Conservation (phyloP, 1,140 invertebrate genomes). For the Trichoplusia ni region DNA sequence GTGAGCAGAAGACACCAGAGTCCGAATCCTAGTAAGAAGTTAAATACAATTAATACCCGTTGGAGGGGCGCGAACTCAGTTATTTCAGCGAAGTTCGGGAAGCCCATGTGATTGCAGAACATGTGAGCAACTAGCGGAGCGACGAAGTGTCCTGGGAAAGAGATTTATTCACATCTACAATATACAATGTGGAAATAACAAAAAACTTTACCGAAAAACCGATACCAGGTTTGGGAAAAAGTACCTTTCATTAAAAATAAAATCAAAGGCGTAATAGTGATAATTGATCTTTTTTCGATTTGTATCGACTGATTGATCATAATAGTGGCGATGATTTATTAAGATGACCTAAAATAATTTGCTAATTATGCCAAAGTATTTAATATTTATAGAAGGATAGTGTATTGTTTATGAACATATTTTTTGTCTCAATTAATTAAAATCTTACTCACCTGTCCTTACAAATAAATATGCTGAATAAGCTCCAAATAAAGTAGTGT, state of each 20-base stretch:
- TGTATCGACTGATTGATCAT: too few species aligned
- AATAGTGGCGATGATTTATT: too few species aligned
- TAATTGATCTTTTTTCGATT: too few species aligned
- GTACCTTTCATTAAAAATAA: too few species aligned
- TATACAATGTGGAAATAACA: too few species aligned
- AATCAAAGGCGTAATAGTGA: too few species aligned
- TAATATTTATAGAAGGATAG: too few species aligned
- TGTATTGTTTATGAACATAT: not conserved
- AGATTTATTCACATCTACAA: too few species aligned
- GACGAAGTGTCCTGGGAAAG: slow-evolving; percentile 89
- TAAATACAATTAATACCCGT: slow-evolving; percentile 83
- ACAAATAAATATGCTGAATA: slow-evolving; percentile 96
- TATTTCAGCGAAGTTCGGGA: slow-evolving; percentile 93
- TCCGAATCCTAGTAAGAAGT: slow-evolving; percentile 89
- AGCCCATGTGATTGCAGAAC: slow-evolving; percentile 98
- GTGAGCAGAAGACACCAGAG: slow-evolving; percentile 90
- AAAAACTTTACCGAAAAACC: too few species aligned
- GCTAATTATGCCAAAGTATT: too few species aligned
- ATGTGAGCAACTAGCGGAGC: slow-evolving; percentile 95
- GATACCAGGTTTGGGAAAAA: too few species aligned
- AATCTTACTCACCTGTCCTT: slow-evolving; percentile 82
- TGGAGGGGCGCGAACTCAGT: slow-evolving; percentile 85
- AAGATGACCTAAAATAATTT: too few species aligned
- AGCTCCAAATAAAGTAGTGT: slow-evolving; percentile 96
- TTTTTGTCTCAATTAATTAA: not conserved